Evolutionary conservation across 2,113 vertebrate genomes (phyloP).

Genomic region (Circaetus cinerascens): DNA sequence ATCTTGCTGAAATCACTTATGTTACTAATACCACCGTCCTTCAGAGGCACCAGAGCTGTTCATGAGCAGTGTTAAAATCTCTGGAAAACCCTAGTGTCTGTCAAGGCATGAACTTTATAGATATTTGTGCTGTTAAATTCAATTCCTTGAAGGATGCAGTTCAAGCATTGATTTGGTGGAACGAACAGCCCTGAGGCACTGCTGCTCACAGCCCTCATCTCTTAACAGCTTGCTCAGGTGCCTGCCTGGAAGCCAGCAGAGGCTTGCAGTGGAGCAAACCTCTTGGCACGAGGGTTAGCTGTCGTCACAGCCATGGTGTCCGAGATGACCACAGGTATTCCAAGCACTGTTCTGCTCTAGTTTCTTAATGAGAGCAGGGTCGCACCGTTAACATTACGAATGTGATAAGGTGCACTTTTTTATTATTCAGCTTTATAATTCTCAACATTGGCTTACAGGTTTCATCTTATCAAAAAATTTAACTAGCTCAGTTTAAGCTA

Average conservation of each 20-base stretch:
- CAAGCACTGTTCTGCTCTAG: background rate
- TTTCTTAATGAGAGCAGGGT: background rate
- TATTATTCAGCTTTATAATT: background rate
- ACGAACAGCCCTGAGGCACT: fast-evolving
- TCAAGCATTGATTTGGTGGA: background rate
- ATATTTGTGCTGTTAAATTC: background rate
- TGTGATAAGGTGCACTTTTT: background rate
- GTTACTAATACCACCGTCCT: fast-evolving
- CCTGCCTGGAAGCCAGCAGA: background rate
- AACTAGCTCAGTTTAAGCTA: background rate
- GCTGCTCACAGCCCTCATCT: background rate
- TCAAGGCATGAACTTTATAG: background rate
- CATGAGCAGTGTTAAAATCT: background rate
- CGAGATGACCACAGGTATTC: fast-evolving
- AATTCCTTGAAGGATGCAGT: background rate
- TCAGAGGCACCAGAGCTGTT: background rate
- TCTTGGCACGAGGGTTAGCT: fast-evolving
- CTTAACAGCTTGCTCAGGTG: background rate
- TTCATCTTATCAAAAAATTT: background rate
- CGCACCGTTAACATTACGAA: fast-evolving
- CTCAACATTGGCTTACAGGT: background rate
- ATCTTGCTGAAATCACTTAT: background rate
- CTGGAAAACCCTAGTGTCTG: background rate
- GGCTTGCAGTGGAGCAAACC: too few species aligned
- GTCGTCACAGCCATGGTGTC: fast-evolving